These are phyloP conservation scores for Bunonema sp. DNA, from an alignment of 2,888 invertebrate species.

Conservation along the genomic window DNA sequence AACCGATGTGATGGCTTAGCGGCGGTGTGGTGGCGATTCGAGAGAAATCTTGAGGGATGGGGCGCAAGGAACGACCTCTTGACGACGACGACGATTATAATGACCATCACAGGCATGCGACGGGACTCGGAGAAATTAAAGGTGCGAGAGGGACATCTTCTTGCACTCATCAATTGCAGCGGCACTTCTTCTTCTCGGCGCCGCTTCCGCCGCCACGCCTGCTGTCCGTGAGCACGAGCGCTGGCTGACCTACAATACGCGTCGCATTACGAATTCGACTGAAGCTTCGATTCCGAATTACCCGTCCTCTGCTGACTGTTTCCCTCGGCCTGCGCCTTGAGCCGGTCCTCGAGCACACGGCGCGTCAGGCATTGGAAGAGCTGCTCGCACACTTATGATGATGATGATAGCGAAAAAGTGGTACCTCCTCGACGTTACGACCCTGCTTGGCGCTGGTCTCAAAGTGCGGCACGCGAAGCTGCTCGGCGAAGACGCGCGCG, in stretches of 20 bases:
- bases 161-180: conserved; percentile 4
- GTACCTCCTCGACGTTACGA: conserved; percentile 89
- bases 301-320: conserved; percentile 5
- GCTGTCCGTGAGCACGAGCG: background rate
- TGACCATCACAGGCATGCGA: too few relatives aligned
- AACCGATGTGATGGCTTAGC: too few relatives aligned
- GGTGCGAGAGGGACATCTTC: too few relatives aligned
- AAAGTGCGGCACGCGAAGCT: conserved; percentile 88
- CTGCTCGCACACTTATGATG: conserved; percentile 46
- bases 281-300: background rate
- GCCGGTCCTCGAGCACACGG: conserved; percentile 70
- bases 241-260: background rate
- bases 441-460: conserved; percentile 99
- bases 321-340: conserved; percentile 2
- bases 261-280: conserved; percentile 1
- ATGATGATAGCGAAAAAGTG: background rate
- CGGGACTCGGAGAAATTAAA: too few relatives aligned
- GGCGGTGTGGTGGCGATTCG: too few relatives aligned
- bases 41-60: too few relatives aligned
- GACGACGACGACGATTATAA: too few relatives aligned
- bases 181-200: conserved; percentile 12
- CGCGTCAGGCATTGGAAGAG: conserved; percentile 62
- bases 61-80: too few relatives aligned
- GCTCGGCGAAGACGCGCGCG: conserved; percentile 84
- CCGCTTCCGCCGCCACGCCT: conserved; percentile 2